Percentiles rank a stretch among this genome's conserved stretches.
These are phyloP conservation scores for Camponotus fellah DNA, from an alignment of 2,888 invertebrate genomes.

Conservation along the genomic window DNA sequence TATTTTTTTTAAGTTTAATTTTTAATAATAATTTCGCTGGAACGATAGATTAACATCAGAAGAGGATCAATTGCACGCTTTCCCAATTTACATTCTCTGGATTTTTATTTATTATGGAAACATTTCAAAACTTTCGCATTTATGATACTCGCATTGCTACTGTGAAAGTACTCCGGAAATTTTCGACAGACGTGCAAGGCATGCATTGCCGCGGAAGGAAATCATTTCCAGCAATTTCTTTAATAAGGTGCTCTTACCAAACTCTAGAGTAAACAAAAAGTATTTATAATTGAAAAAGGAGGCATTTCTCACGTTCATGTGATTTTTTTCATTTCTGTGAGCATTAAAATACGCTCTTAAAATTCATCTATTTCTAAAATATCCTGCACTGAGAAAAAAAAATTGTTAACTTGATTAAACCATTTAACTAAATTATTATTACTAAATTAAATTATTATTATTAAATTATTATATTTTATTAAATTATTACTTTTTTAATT, in stretches of 20 bases:
- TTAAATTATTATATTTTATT: no score
- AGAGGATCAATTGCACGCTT: background rate
- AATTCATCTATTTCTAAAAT: background rate
- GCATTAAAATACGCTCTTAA: background rate
- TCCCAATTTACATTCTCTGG: background rate
- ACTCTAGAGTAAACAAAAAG: background rate
- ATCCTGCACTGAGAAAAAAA: background rate
- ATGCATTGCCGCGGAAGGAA: background rate
- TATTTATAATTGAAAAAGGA: background rate
- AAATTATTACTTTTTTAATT: no score
- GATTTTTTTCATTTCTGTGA: background rate
- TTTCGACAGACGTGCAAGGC: background rate
- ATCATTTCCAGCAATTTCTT: background rate
- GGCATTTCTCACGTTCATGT: background rate
- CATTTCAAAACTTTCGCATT: background rate
- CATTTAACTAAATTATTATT: no score
- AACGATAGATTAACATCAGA: background rate
- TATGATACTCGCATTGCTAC: background rate
- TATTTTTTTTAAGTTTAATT: background rate
- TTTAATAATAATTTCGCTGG: background rate
- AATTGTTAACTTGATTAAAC: no score
- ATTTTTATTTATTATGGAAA: background rate
- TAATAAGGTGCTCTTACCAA: background rate
- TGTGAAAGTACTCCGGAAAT: background rate
- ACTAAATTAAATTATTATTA: no score